These are phyloP conservation scores for Philypnodon macrostomus DNA, from an alignment of 2,797 vertebrate genomes.

Conservation along the genomic window DNA sequence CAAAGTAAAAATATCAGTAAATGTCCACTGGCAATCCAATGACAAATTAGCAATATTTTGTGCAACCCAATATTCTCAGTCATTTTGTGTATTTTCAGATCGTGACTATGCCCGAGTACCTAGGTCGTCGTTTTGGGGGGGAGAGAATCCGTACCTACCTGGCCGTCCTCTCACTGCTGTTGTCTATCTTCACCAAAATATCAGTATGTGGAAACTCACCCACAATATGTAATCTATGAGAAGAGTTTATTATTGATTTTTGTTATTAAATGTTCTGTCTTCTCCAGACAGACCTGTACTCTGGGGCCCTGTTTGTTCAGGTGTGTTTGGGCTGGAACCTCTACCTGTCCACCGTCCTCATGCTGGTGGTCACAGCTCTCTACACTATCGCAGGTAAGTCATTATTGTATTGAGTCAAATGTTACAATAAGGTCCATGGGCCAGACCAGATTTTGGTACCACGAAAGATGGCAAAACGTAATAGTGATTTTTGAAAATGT, in stretches of 20 bases:
- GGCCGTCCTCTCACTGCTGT: constrained; percentile 83
- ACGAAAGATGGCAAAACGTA: too few relatives aligned
- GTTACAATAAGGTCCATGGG: background rate
- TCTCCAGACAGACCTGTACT: constrained; percentile 87
- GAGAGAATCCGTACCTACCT: constrained; percentile 85
- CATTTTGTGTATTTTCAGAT: constrained; percentile 71
- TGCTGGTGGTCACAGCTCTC: constrained; percentile 84
- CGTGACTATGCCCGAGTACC: constrained; percentile 89
- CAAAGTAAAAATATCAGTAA: too few relatives aligned
- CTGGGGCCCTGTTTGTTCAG: constrained; percentile 87
- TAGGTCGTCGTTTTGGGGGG: constrained; percentile 88
- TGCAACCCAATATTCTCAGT: too few relatives aligned
- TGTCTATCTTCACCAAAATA: constrained; percentile 94
- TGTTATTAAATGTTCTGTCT: constrained; percentile 18
- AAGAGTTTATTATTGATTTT: background rate
- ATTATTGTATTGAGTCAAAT: too few relatives aligned
- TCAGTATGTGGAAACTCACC: constrained; percentile 78
- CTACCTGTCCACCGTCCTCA: constrained; percentile 85
- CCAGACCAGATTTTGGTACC: too few relatives aligned
- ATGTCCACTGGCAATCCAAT: too few relatives aligned
- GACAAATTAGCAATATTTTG: too few relatives aligned
- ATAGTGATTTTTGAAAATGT: too few relatives aligned
- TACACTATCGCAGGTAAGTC: constrained; percentile 87
- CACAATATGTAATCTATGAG: background rate
- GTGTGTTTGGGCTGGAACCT: constrained; percentile 94